These are phyloP conservation scores for Notodonta dromedarius DNA, from an alignment of 2,888 invertebrate species.

Conservation along the genomic window DNA sequence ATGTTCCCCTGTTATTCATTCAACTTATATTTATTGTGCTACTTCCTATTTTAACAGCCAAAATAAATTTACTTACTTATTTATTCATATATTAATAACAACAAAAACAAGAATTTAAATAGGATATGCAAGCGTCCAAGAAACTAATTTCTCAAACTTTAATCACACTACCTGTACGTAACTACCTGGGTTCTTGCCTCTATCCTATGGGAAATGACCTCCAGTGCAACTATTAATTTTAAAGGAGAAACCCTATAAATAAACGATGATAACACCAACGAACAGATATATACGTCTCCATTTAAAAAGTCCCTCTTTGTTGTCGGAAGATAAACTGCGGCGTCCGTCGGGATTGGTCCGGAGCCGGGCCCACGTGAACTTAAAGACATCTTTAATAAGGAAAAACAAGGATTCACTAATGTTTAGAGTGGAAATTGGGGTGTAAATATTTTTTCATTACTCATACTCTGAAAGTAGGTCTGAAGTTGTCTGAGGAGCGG, in stretches of 20 bases:
- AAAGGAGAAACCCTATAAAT: conserved; percentile 31
- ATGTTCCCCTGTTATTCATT: too few species aligned
- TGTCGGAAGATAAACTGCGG: conserved; percentile 48
- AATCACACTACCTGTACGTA: not conserved
- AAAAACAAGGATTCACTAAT: conserved; percentile 37
- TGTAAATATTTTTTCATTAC: conserved; percentile 2
- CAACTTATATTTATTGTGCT: too few species aligned
- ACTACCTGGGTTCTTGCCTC: not conserved
- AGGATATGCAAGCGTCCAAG: not conserved
- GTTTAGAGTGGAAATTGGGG: conserved; percentile 24
- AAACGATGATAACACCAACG: conserved; percentile 32
- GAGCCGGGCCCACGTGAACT: conserved; percentile 32
- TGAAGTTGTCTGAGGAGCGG: too few species aligned
- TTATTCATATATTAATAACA: too few species aligned
- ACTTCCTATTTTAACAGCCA: too few species aligned
- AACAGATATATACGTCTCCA: conserved; percentile 37
- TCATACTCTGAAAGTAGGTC: too few species aligned
- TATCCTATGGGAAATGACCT: conserved; percentile 6
- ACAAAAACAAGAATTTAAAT: too few species aligned
- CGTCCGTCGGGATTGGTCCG: conserved; percentile 45
- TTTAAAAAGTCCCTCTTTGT: conserved; percentile 46
- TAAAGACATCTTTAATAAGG: conserved; percentile 42
- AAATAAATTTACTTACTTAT: too few species aligned
- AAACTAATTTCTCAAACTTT: not conserved
- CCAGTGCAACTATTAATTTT: conserved; percentile 33